Evolutionary conservation across 2,113 vertebrate genomes (phyloP).

Genomic region (Mus musculus): DNA sequence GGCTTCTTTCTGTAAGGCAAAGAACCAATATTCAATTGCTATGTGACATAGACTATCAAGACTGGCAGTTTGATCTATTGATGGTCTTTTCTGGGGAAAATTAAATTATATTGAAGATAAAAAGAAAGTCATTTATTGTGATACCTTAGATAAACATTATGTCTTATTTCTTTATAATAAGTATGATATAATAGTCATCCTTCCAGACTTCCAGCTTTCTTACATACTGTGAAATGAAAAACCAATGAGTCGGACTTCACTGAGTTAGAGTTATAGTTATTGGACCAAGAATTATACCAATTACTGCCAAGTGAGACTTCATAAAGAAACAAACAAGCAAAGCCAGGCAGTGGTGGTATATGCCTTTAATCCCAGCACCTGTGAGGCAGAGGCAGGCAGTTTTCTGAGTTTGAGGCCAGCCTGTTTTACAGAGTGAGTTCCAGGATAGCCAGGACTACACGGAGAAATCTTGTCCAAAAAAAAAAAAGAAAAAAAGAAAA

Average conservation of each 20-base stretch:
- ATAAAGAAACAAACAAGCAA: background rate
- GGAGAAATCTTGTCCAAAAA: too few relatives aligned
- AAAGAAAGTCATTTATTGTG: too few relatives aligned
- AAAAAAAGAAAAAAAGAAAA: too few relatives aligned
- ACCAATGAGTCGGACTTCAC: slow-evolving; percentile 66
- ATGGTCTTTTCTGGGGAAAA: too few relatives aligned
- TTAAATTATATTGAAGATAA: too few relatives aligned
- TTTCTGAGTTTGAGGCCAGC: too few relatives aligned
- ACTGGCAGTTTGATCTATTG: background rate
- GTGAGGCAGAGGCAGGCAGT: too few relatives aligned
- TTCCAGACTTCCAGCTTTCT: slow-evolving; percentile 53
- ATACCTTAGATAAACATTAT: background rate
- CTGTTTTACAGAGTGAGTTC: too few relatives aligned
- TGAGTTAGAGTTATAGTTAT: slow-evolving; percentile 14
- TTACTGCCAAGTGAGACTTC: background rate
- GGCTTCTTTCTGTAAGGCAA: too few relatives aligned
- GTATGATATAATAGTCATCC: slow-evolving; percentile 45
- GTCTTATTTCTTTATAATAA: slow-evolving; percentile 55
- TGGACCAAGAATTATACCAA: background rate
- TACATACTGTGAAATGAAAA: slow-evolving; percentile 63
- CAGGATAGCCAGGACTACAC: too few relatives aligned
- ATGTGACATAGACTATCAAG: background rate
- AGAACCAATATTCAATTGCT: background rate
- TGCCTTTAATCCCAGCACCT: too few relatives aligned
- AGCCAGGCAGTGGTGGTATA: too few relatives aligned